phyloP scores from a whole-genome alignment of 2,113 vertebrate species.

The Grantiella picta region DNA sequence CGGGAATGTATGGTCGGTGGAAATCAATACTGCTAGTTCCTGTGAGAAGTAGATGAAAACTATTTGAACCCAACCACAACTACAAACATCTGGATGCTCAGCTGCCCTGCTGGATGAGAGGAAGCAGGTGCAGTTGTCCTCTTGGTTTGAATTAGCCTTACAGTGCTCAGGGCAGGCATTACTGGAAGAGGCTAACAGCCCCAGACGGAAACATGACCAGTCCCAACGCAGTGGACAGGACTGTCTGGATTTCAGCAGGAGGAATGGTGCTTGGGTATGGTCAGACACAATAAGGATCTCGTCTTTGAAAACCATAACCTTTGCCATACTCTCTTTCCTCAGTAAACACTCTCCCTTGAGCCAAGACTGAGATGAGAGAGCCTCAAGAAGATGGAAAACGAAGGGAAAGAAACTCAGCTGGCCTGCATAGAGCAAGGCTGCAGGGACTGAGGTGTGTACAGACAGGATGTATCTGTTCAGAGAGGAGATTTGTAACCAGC shows the following conservation, averaged over 20 bases:
- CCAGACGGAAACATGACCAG: constrained; percentile 10
- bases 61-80: constrained; percentile 32
- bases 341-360: background rate
- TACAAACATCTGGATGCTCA: constrained; percentile 53
- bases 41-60: constrained; percentile 50
- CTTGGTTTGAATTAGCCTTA: constrained; percentile 17
- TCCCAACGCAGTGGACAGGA: background rate
- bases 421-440: background rate
- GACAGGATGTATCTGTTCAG: background rate
- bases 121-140: constrained; percentile 48
- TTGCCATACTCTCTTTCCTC: background rate
- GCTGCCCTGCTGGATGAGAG: constrained; percentile 31
- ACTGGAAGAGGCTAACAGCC: background rate
- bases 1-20: background rate
- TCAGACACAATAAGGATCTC: background rate
- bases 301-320: background rate
- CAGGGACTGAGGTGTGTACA: background rate
- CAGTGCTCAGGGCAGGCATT: background rate
- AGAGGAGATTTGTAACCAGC: background rate
- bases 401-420: background rate
- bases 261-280: background rate
- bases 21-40: constrained; percentile 23
- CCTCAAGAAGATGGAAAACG: background rate
- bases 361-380: background rate
- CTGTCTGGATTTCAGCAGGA: background rate